phyloP scores from a whole-genome alignment of 2,888 invertebrate species.

The Cantharis flavilabris region DNA sequence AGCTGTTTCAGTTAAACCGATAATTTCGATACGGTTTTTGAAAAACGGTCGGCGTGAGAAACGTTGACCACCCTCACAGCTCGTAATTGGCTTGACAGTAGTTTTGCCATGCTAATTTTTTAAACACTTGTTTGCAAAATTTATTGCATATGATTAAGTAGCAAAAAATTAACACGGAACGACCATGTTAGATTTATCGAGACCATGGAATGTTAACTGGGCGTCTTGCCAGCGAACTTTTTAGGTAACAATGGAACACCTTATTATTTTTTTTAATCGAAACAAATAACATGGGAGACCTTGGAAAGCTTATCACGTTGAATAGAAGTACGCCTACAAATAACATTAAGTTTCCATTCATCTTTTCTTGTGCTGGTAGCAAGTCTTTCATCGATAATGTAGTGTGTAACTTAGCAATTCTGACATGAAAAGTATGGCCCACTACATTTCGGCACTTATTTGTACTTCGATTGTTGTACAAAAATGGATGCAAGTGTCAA shows the following conservation, averaged over 20 bases:
- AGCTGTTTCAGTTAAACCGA: conserved; percentile 16
- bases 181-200: not conserved
- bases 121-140: not conserved
- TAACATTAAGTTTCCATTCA: conserved; percentile 1
- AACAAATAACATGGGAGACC: not conserved
- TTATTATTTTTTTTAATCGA: not conserved
- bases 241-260: not conserved
- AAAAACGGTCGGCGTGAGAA: not conserved
- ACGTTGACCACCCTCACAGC: not conserved
- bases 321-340: not conserved
- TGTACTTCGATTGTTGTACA: conserved; percentile 44
- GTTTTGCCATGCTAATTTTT: not conserved
- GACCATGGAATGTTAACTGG: not conserved
- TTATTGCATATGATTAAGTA: not conserved
- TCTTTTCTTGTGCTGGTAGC: not conserved
- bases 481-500: conserved; percentile 51
- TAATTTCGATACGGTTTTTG: conserved; percentile 8
- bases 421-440: conserved; percentile 31
- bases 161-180: not conserved
- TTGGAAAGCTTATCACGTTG: not conserved
- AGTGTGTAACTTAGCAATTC: conserved; percentile 31
- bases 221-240: not conserved
- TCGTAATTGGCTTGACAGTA: not conserved
- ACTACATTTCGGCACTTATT: conserved; percentile 44
- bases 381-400: conserved; percentile 22